Evolutionary conservation across 2,797 vertebrate genomes (phyloP), one percentile per base, ranked within the genome.

Genomic region (Sebastes diploproa): DNA sequence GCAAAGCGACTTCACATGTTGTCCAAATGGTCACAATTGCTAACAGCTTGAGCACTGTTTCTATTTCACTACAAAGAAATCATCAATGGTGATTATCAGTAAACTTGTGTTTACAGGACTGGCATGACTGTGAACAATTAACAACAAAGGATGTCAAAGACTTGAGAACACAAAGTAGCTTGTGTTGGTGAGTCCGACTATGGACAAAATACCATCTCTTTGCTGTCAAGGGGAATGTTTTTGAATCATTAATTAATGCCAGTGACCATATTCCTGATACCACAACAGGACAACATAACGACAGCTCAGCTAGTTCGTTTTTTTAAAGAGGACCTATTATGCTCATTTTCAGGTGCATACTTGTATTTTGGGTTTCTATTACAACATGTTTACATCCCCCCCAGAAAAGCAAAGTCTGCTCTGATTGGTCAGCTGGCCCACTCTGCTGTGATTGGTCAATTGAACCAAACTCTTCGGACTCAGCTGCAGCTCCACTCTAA

Each of bases 21-120:
- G 58, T 72, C 64, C 42, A 72, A 81, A 71, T 27, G 65, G 65
- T 62, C 84, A 77, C 32, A 70, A 27, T 34, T 34, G 62, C 36
- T 13, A 62, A 60, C 13, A 76, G n/a, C 2, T 32, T 72, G 7
- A 71, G 65, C 13, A 29, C 5, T 1, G 56, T 58, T 29, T 74
- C 42, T 55, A 12, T 65, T 71, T 66, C 30, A 36, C 9, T 6
- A 73, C 65, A 71, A 30, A 61, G 4, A 50, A 68, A 63, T 68
- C 4, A 22, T 67, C 36, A 23, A 6, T 30, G 22, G 62, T 61
- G 27, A 61, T 46, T 18, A 72, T 63, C 29, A 34, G 29, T 34
- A 20, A 71, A 66, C 20, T 60, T 29, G 16, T 74, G 67, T 79
- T 16, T 36, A 83, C 72, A 85, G 56, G 38, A 23, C 36, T 81